Base-by-base conservation (phyloP, 1,140 invertebrate species). In the Halesus radiatus region DNA sequence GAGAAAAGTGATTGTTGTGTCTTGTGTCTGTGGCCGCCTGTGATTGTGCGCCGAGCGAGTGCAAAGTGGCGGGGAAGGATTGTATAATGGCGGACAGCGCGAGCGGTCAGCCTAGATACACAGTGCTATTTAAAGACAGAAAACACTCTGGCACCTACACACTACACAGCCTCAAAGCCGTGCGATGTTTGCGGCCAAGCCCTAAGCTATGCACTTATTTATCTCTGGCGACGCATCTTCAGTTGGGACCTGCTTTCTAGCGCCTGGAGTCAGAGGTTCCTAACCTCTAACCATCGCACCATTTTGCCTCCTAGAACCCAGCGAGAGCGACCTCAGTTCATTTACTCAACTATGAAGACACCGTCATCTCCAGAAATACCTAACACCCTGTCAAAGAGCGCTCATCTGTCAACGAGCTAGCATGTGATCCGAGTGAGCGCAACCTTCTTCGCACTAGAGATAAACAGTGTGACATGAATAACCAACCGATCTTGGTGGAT, bases 241-340 rank as follows among this genome's bases (percentile, higher is more conserved):
- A n/a, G 20, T 6, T 56, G 54, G 54, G 54, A 22, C n/a, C 54
- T 56, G 10, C 54, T 56, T 18, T n/a, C n/a, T 8, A 22, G 20
- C 54, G 20, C 54, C 54, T 45, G 37, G 1, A 45, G 37, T 45
- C 37, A 10, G 10, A 45, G 37, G 37, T 45, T 45, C 16, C 54
- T 23, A 23, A 15, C 58, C 58, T 60, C 20, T 3, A 15, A 3
- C 64, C 5, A 68, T 60, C 50, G 29, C 75, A 58, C 75, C 75
- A 76, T 76, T 64, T 76, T 76, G 6, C 75, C 37, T 76, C 75
- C 58, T 76, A 76, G 74, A 62, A 50, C 18, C 10, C 62, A 22
- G 32, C 29, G 75, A 76, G 74, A 64, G 58, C 37, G 45, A 52
- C 18, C 60, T 45, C 75, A 37, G 58, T 2, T 45, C 37, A 13